phyloP scores from a whole-genome alignment of 1,140 invertebrate species.

The Spodoptera litura region DNA sequence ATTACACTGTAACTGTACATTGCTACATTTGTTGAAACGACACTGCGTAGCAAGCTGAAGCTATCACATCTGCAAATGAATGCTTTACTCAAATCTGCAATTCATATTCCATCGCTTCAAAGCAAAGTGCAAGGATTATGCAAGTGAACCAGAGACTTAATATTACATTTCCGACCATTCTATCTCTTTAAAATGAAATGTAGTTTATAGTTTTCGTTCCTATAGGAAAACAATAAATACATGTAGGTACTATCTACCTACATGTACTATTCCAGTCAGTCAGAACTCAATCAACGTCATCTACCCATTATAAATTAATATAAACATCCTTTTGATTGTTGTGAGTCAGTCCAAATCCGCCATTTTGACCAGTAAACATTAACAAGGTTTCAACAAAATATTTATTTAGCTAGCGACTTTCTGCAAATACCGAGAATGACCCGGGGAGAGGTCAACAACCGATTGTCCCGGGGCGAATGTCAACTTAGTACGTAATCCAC shows the following conservation, averaged over 20 bases:
- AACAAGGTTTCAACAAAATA: slow-evolving; percentile 13
- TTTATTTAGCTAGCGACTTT: slow-evolving; percentile 13
- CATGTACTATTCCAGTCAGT: background rate
- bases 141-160: slow-evolving; percentile 12
- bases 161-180: slow-evolving; percentile 5
- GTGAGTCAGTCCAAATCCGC: background rate
- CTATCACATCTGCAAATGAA: no score
- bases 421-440: background rate
- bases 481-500: background rate
- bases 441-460: slow-evolving; percentile 17
- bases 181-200: slow-evolving; percentile 7
- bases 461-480: slow-evolving; percentile 18
- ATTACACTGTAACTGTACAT: no score
- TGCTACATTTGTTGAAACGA: no score
- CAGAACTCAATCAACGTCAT: slow-evolving; percentile 23
- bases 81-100: background rate
- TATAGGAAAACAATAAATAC: no score
- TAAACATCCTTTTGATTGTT: slow-evolving; percentile 2
- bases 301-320: no score
- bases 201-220: no score
- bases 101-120: background rate
- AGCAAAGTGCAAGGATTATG: background rate
- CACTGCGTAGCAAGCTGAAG: no score
- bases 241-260: no score
- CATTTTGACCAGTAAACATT: background rate